Conservation (phyloP, 2,797 vertebrate genomes). For the Lepilemur septentrionalis region DNA sequence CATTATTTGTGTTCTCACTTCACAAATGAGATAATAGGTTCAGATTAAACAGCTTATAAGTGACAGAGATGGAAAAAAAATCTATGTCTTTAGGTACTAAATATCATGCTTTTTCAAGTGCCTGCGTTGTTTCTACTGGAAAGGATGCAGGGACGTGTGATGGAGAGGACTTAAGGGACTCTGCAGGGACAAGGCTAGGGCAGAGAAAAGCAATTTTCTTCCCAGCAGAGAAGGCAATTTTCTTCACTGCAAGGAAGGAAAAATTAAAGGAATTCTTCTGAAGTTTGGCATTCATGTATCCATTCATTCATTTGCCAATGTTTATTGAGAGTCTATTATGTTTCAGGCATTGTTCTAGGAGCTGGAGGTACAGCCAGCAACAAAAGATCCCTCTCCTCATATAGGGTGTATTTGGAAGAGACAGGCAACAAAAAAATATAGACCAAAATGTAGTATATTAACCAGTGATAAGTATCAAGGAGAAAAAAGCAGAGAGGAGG, state of each 20-base stretch:
- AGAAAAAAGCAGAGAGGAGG: neutral
- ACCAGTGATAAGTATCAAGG: neutral
- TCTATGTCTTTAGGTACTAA: neutral
- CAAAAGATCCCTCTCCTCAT: neutral
- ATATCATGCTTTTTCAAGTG: neutral
- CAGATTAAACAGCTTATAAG: neutral
- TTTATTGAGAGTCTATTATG: neutral
- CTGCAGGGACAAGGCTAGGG: neutral
- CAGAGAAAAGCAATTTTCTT: constrained; percentile 21
- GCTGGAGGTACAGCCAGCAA: neutral
- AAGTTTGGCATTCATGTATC: neutral
- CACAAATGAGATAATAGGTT: neutral
- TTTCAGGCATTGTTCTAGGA: neutral
- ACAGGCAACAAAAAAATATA: neutral
- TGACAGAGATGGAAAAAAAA: neutral
- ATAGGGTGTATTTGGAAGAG: neutral
- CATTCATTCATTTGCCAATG: neutral
- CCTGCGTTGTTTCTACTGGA: neutral
- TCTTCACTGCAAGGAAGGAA: neutral
- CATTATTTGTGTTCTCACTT: constrained; percentile 4
- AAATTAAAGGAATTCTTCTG: constrained; percentile 37
- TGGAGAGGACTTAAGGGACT: neutral
- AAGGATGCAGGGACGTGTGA: neutral
- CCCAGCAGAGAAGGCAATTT: constrained; percentile 17
- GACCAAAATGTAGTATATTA: neutral